Evolutionary conservation across 2,113 vertebrate species (phyloP).

Genomic region (Saimiri boliviensis): DNA sequence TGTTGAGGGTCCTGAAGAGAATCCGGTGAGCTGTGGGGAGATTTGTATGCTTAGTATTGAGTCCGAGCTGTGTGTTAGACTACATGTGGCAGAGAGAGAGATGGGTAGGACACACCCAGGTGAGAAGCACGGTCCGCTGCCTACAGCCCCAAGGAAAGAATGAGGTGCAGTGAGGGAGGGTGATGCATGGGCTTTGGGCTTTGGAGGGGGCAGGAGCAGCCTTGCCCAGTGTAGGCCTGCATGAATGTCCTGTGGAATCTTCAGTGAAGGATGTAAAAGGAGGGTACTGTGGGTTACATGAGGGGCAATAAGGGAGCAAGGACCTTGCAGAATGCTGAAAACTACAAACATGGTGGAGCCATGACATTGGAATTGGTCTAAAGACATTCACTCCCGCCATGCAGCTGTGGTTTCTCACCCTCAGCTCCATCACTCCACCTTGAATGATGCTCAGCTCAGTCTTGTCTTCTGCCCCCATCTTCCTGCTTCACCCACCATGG

Average conservation of each 20-base stretch:
- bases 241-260: not conserved
- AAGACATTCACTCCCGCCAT: fast-evolving
- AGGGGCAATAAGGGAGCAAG: not conserved
- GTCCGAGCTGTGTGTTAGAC: not conserved
- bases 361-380: not conserved
- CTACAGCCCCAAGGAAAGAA: not conserved
- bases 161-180: fast-evolving
- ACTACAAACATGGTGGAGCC: not conserved
- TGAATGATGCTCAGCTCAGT: fast-evolving
- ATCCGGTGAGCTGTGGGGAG: not conserved
- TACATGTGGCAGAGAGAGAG: not conserved
- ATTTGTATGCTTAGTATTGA: fast-evolving
- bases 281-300: not conserved
- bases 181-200: not conserved
- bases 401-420: fast-evolving
- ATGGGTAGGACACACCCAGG: not conserved
- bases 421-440: fast-evolving
- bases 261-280: not conserved
- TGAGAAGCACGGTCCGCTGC: fast-evolving
- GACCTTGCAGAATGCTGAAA: not conserved
- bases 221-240: not conserved
- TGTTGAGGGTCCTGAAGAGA: not conserved
- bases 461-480: not conserved
- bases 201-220: not conserved
- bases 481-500: not conserved